Base-by-base conservation (phyloP, 2,888 invertebrate species). In the Andrena minutula region DNA sequence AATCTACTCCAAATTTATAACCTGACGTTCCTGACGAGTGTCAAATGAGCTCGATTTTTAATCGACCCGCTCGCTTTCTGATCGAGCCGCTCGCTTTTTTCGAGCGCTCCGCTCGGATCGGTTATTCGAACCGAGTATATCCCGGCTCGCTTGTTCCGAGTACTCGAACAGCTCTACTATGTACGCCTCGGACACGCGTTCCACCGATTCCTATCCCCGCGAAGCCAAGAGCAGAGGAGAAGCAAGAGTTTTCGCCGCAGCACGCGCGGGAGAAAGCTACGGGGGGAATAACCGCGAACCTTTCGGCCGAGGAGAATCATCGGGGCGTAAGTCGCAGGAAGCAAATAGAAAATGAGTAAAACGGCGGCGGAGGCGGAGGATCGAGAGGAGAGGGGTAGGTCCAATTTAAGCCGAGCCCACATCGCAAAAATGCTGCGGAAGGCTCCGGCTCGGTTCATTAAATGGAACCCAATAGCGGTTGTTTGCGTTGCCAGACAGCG, bases 391-490 rank as follows among this genome's bases (percentile, higher is more conserved):
- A 70, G 77, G 78, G 84, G 87, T 84, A 88, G 89, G 87, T 89
- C 86, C 91, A 91, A 92, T 91, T 91, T 91, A 90, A 91, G 90
- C 91, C 91, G 89, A 87, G 90, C 91, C 91, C 91, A 91, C 87
- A 81, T 87, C 88, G 88, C 87, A 89, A 91, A 91, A 91, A 91
- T 91, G 88, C 89, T 90, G 89, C 89, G 84, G 89, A 91, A 89
- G 91, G 90, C 89, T 85, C 89, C 86, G 88, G 88, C 87, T 90
- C 88, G 90, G 89, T 91, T 92, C 92, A 92, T 92, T 92, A 92
- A 91, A 90, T 91, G 91, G 89, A 92, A 92, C 91, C 92, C 92
- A 92, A 92, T 92, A 91, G 91, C 90, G 90, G 91, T 91, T 92
- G 91, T 92, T 92, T 92, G 90, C 90, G 90, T 91, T 92, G 90